Conservation (phyloP, 2,888 invertebrate species). For the Chalcosyrphus nemorum region DNA sequence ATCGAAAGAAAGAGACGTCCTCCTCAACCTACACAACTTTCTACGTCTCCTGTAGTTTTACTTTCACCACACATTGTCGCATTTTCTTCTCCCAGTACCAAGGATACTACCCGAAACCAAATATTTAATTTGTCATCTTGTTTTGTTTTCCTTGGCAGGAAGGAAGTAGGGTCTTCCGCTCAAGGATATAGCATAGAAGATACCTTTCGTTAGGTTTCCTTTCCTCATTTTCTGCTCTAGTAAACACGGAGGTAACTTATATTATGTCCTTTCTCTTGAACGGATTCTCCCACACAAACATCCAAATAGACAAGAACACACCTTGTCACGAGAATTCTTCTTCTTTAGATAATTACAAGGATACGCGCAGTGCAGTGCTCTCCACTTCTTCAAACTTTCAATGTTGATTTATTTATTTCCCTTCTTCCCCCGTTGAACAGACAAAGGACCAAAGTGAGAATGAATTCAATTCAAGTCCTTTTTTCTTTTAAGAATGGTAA, state of each 20-base stretch:
- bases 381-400: constrained; percentile 2
- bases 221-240: not conserved
- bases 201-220: not conserved
- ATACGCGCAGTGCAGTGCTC: constrained; percentile 7
- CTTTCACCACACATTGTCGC: too few species aligned
- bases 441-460: not conserved
- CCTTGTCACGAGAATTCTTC: not conserved
- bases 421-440: not conserved
- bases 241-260: not conserved
- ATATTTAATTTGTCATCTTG: not conserved
- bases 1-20: too few species aligned
- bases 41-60: too few species aligned
- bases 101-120: not conserved
- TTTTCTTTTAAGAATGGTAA: not conserved
- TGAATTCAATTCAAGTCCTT: not conserved
- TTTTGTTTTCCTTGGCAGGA: not conserved
- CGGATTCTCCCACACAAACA: not conserved
- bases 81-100: not conserved
- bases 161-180: not conserved
- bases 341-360: constrained; percentile 18
- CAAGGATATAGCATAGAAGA: not conserved
- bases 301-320: not conserved
- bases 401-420: constrained; percentile 20
- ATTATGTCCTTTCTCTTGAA: not conserved
- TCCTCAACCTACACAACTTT: too few species aligned